Conservation (phyloP, 2,113 vertebrate genomes). For the Nestor notabilis region DNA sequence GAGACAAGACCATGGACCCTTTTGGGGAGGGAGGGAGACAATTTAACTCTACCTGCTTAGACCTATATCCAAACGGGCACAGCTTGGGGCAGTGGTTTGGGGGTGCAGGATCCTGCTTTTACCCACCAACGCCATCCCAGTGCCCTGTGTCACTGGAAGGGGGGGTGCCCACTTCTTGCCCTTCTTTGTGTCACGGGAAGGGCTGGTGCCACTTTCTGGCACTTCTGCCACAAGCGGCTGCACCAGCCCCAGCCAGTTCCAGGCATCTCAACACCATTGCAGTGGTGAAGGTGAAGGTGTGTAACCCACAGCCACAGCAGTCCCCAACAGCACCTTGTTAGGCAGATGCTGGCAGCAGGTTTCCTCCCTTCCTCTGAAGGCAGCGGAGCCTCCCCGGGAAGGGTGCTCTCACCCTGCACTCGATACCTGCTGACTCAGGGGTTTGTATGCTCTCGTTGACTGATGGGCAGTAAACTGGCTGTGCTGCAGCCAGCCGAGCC, state of each 20-base stretch:
- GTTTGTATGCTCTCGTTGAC: neutral
- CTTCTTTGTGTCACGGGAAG: neutral
- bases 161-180: too few species aligned
- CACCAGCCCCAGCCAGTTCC: neutral
- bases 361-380: neutral
- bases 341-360: neutral
- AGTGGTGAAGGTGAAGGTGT: rapidly evolving
- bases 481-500: neutral
- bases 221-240: rapidly evolving
- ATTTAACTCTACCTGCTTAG: neutral
- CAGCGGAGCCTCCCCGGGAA: neutral
- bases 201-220: neutral
- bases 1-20: neutral
- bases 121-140: rapidly evolving
- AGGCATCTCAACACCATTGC: rapidly evolving
- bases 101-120: neutral
- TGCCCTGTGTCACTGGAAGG: neutral
- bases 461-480: neutral
- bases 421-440: neutral
- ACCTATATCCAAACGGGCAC: neutral
- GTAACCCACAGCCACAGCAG: rapidly evolving
- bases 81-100: too few species aligned
- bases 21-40: rapidly evolving
- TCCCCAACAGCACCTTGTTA: rapidly evolving
- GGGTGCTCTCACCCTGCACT: neutral